Evolutionary conservation across 35 echinoderm and acorn worm species (phyloP).

Genomic region (Ophiothrix spiculata): DNA sequence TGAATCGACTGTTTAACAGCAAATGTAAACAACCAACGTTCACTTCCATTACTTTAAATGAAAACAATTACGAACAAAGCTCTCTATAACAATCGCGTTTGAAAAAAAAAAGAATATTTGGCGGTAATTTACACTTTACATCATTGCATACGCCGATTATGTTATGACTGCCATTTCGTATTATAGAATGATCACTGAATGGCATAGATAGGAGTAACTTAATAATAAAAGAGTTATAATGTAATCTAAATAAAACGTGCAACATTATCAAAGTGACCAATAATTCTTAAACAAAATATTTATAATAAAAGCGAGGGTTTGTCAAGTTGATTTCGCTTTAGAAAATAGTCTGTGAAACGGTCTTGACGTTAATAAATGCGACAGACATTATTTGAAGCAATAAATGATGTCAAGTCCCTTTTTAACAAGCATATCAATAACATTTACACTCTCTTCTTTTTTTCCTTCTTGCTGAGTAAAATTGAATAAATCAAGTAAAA

Average conservation of each 20-base stretch:
- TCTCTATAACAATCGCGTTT: background rate
- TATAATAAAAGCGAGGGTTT: background rate
- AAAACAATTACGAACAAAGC: constrained; percentile 5
- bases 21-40: background rate
- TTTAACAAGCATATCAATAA: too few relatives aligned
- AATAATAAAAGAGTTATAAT: background rate
- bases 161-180: background rate
- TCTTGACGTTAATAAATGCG: constrained; percentile 4
- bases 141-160: background rate
- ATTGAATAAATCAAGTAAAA: too few relatives aligned
- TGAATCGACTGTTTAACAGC: background rate
- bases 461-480: too few relatives aligned
- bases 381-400: too few relatives aligned
- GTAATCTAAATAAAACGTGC: background rate
- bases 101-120: background rate
- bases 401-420: too few relatives aligned
- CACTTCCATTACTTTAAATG: background rate
- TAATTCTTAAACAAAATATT: constrained; percentile 3
- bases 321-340: background rate
- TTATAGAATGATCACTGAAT: background rate
- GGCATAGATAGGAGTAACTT: background rate
- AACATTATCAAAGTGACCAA: background rate
- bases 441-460: too few relatives aligned
- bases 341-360: background rate
- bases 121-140: background rate